Evolutionary conservation across 1,140 invertebrate species (phyloP).

Genomic region (Andrena cerasifolii): DNA sequence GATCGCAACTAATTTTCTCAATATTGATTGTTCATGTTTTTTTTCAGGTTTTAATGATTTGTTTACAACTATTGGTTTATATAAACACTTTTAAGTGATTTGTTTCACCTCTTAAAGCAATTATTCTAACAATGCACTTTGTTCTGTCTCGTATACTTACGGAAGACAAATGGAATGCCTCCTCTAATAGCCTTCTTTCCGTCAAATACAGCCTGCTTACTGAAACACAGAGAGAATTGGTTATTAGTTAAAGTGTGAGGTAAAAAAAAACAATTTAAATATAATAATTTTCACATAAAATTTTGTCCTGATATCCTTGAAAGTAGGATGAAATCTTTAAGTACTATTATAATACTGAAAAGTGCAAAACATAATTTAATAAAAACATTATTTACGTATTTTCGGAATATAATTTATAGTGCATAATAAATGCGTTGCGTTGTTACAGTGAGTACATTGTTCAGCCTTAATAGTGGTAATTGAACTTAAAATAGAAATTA

Average conservation of each 20-base stretch:
- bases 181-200: constrained; percentile 97
- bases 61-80: background rate
- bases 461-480: no score
- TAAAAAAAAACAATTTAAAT: background rate
- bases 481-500: no score
- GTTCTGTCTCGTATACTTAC: constrained; percentile 86
- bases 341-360: no score
- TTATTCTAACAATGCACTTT: background rate
- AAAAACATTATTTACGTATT: no score
- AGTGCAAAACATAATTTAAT: no score
- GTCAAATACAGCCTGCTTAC: constrained; percentile 97
- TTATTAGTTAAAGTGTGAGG: background rate
- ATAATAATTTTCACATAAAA: background rate
- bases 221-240: constrained; percentile 83
- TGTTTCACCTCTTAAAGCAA: background rate
- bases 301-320: background rate
- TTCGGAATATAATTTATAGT: no score
- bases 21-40: no score
- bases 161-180: constrained; percentile 97
- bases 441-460: no score
- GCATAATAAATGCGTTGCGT: no score
- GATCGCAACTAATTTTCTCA: no score
- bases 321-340: no score
- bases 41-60: no score
- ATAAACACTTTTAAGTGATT: background rate